Conservation (phyloP, 2,797 vertebrate genomes). For the Odontamblyopus rebecca region DNA sequence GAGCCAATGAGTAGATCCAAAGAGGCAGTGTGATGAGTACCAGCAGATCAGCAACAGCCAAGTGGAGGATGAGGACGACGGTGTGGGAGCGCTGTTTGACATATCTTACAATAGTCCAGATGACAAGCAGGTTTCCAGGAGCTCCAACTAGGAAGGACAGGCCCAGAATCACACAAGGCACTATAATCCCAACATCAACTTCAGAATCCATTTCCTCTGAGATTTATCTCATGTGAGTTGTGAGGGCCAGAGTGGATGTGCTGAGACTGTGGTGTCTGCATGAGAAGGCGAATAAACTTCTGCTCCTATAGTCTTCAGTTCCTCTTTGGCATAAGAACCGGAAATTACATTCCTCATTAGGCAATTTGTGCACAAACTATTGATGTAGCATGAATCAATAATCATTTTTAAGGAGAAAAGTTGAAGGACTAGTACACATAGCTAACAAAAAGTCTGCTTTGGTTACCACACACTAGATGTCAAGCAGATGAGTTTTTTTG, state of each 20-base stretch:
- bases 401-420: background rate
- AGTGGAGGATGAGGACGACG: conserved; percentile 83
- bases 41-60: conserved; percentile 83
- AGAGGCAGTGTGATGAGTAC: conserved; percentile 85
- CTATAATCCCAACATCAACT: conserved; percentile 53
- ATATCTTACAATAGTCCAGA: conserved; percentile 84
- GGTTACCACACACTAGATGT: background rate
- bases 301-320: conserved; percentile 69
- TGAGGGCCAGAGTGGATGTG: conserved; percentile 53
- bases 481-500: background rate
- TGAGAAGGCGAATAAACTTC: conserved; percentile 53
- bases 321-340: conserved; percentile 61
- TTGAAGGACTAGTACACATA: background rate
- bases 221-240: conserved; percentile 26
- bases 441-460: background rate
- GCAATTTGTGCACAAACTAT: conserved; percentile 16
- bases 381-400: conserved; percentile 10
- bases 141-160: conserved; percentile 81
- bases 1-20: conserved; percentile 85
- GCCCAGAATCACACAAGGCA: conserved; percentile 78
- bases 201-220: conserved; percentile 51
- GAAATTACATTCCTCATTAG: conserved; percentile 57
- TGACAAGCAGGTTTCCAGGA: conserved; percentile 85
- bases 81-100: conserved; percentile 82
- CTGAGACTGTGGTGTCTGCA: conserved; percentile 59